A percentile compares a stretch with the other conserved stretches of the same genome.
These are phyloP conservation scores for Zaprionus gabonicus DNA, from an alignment of 1,140 invertebrate genomes.

Conservation along the genomic window DNA sequence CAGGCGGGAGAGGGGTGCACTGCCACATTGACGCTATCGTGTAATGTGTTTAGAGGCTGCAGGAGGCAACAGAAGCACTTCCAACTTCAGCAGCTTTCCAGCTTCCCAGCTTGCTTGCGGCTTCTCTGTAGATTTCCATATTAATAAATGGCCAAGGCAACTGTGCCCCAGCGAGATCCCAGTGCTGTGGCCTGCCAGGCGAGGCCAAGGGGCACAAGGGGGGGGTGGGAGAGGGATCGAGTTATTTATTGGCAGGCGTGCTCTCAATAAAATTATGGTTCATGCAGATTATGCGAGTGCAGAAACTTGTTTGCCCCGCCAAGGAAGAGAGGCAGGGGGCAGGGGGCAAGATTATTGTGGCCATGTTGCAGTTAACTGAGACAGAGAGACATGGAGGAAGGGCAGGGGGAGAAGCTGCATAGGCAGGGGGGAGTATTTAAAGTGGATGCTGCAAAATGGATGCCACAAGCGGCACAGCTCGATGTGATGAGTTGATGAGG, in stretches of 20 bases:
- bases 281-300: slow-evolving; percentile 82
- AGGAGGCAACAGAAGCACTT: slow-evolving; percentile 35
- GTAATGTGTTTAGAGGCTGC: slow-evolving; percentile 75
- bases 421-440: slow-evolving; percentile 37
- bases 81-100: not conserved
- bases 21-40: slow-evolving; percentile 72
- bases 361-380: slow-evolving; percentile 45
- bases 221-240: slow-evolving; percentile 20
- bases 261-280: slow-evolving; percentile 83
- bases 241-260: slow-evolving; percentile 82
- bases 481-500: not conserved
- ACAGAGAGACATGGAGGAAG: slow-evolving; percentile 5
- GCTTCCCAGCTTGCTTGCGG: slow-evolving; percentile 45
- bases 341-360: slow-evolving; percentile 58
- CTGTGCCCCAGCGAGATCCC: slow-evolving; percentile 7
- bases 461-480: slow-evolving; percentile 38
- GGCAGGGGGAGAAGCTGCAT: slow-evolving; percentile 8
- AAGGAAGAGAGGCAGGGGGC: not conserved
- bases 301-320: slow-evolving; percentile 73
- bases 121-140: slow-evolving; percentile 82
- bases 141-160: slow-evolving; percentile 77
- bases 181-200: not conserved
- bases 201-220: not conserved
- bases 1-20: slow-evolving; percentile 23
- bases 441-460: slow-evolving; percentile 70